phyloP scores from a whole-genome alignment of 2,113 vertebrate species.

The Lethenteron camtschaticum region DNA sequence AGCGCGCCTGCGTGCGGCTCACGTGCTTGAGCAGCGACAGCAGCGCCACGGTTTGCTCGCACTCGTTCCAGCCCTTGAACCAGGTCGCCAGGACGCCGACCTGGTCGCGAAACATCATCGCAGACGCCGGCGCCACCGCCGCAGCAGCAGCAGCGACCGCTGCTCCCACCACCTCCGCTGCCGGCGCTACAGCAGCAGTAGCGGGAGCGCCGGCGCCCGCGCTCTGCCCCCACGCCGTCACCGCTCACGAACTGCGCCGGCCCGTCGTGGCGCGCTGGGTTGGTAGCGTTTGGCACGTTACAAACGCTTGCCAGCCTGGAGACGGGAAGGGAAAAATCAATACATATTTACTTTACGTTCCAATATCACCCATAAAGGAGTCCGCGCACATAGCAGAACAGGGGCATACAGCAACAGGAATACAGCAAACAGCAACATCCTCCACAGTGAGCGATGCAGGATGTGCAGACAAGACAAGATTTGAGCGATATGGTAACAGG shows the following conservation, averaged over 20 bases:
- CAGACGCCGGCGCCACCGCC: not conserved
- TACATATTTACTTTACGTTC: no score
- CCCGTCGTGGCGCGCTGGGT: not conserved
- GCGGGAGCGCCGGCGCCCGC: not conserved
- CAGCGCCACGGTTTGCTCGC: conserved; percentile 83
- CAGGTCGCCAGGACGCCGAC: conserved; percentile 77
- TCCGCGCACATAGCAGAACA: no score
- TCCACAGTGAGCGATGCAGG: no score
- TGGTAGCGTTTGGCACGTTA: not conserved
- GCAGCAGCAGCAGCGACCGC: not conserved
- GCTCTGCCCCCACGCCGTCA: conserved; percentile 3
- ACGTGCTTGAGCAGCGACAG: conserved; percentile 68
- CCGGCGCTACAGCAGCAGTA: not conserved
- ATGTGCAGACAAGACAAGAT: no score
- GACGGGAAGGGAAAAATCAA: no score
- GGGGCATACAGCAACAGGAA: no score
- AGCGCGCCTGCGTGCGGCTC: conserved; percentile 72
- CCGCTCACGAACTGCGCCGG: not conserved
- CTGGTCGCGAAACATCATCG: conserved; percentile 98
- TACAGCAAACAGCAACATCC: no score
- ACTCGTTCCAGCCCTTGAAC: conserved; percentile 93
- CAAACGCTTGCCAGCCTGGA: not conserved
- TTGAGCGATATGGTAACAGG: no score
- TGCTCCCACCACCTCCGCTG: conserved; percentile 1
- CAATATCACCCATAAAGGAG: no score